Conservation (phyloP, 2,797 vertebrate genomes). For the Dendrocincla tyrannina region DNA sequence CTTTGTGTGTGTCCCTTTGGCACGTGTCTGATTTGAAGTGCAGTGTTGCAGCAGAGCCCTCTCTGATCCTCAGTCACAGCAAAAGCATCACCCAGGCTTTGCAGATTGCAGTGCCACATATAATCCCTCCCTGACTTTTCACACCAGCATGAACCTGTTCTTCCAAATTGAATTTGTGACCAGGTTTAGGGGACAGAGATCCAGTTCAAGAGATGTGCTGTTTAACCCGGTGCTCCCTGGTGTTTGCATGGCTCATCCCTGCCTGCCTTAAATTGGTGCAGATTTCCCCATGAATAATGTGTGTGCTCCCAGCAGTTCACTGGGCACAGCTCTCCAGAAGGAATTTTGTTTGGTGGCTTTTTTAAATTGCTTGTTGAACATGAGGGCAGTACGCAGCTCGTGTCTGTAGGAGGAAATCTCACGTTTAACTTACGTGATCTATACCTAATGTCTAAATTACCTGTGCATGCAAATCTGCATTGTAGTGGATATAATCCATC, state of each 20-base stretch:
- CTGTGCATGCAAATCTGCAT: constrained; percentile 46
- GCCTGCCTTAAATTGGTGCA: neutral
- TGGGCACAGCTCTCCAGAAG: neutral
- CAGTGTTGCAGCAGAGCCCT: neutral
- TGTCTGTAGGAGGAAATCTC: constrained; percentile 39
- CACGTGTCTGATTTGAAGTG: neutral
- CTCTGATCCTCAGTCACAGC: neutral
- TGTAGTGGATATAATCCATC: constrained; percentile 18
- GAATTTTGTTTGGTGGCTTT: neutral
- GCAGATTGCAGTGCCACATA: rapidly evolving
- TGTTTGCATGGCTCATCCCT: neutral
- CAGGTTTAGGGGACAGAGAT: neutral
- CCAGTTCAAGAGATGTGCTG: neutral
- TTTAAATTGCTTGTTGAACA: neutral
- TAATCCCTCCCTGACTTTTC: neutral
- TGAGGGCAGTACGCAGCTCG: neutral
- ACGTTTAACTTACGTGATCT: constrained; percentile 32
- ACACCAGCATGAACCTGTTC: neutral
- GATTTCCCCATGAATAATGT: neutral
- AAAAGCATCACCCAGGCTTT: neutral
- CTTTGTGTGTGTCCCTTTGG: neutral
- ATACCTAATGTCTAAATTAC: constrained; percentile 54
- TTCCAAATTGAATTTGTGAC: neutral
- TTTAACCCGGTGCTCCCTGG: neutral
- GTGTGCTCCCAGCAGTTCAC: neutral